Evolutionary conservation across 1,140 invertebrate species (phyloP), one percentile per base, ranked within the genome.

Genomic region (Ostrea edulis): DNA sequence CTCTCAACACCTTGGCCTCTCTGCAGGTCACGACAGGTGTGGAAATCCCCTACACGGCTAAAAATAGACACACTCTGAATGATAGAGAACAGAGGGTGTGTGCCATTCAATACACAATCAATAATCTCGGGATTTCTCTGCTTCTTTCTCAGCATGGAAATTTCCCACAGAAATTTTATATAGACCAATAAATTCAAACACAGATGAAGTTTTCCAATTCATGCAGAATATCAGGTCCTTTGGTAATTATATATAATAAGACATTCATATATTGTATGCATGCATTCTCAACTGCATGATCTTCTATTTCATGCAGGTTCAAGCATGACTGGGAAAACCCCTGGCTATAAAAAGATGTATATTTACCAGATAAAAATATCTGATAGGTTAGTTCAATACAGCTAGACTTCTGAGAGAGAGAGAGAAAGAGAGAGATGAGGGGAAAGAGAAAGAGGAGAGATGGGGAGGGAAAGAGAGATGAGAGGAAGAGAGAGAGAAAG

Each of bases 21-120:
- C 35, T 14, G 22, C 68, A 77, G 68, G 68, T 77, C 68, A 29
- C 68, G 9, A 77, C 68, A 77, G 68, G 68, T 77, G 3, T 7
- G 68, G 68, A 35, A 77, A 77, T 77, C 68, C 68, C 68, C 68
- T 35, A 77, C 25, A 5, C 12, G 2, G 68, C 68, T 77, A 77
- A 29, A 77, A 35, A 77, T 77, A 77, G 14, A 17, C 14, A 44
- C 35, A 44, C 35, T 44, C 35, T 44, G 17, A 20, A 62, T 62
- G 0, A n/a, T 0, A 62, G n/a, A 62, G n/a, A 62, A 62, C 3
- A 20, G 17, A 0, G 17, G 7, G 55, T 62, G 55, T 20, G 14
- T 62, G 8, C n/a, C 12, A 8, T 2, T n/a, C 55, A 62, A 62
- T 17, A 62, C 17, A 1, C 14, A 62, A 20, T 62, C 55, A 62